Percentiles rank a stretch among this genome's conserved stretches.
phyloP scores from a whole-genome alignment of 2,888 invertebrate genomes.

The Nemotelus nigrinus region DNA sequence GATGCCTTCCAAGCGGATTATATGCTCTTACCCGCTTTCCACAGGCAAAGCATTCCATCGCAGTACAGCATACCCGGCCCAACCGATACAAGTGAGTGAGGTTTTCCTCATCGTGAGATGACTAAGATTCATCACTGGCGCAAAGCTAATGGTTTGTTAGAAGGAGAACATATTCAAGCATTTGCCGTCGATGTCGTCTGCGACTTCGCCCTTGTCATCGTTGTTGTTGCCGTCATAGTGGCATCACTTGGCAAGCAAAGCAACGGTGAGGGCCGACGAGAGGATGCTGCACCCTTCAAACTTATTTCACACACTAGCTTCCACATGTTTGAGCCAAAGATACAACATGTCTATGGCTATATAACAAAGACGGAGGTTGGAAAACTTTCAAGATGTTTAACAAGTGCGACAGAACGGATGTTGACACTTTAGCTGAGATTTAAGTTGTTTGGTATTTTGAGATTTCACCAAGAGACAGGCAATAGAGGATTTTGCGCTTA shows the following conservation, averaged over 20 bases:
- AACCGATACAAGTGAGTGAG: background rate
- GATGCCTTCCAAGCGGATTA: constrained; percentile 6
- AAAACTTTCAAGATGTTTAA: constrained; percentile 39
- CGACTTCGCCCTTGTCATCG: background rate
- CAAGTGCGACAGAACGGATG: constrained; percentile 42
- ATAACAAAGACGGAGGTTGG: constrained; percentile 29
- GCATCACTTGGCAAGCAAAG: background rate
- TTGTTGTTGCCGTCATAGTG: constrained; percentile 9
- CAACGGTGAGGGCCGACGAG: background rate
- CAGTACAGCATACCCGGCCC: background rate
- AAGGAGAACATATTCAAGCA: constrained; percentile 30
- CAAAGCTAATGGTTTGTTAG: constrained; percentile 39
- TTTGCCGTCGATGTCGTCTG: constrained; percentile 5
- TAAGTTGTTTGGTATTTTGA: constrained; percentile 27
- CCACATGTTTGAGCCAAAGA: background rate
- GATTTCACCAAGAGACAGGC: too few relatives aligned
- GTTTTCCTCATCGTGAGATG: background rate
- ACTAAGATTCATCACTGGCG: background rate
- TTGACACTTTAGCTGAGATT: constrained; percentile 35
- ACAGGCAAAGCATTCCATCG: background rate
- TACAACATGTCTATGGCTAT: background rate
- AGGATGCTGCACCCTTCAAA: background rate
- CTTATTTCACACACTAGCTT: background rate
- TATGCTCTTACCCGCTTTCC: background rate
- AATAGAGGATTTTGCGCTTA: too few relatives aligned